Evolutionary conservation across 2,797 vertebrate species (phyloP), one percentile per base, ranked within the genome.

Genomic region (Ispidina lecontei): DNA sequence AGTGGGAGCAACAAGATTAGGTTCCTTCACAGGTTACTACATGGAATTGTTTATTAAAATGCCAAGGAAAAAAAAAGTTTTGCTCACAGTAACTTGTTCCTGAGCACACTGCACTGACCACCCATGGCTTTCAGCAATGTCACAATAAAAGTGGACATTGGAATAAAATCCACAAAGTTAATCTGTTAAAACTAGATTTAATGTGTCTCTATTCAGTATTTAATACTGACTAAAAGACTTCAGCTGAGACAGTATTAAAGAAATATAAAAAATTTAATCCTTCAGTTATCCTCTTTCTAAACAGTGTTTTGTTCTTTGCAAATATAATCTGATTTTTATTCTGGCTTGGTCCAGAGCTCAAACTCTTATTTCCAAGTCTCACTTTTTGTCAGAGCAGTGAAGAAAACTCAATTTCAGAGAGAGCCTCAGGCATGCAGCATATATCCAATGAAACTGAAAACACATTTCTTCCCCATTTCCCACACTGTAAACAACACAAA

Each of bases 401-500:
- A 87, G 77, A 93, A 96, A 96, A 93, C 67, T 94, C 49, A 79
- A 91, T 95, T 95, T 93, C 88, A 90, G 65, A 82, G 1, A 79
- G 69, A 91, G 62, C 69, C 80, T 95, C 89, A 94, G 69, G 93
- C 94, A 92, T 19, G 86, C 72, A 84, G 43, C 71, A 84, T 58
- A 23, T 71, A 92, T 62, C 82, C 75, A 70, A 90, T 54, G 37
- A 95, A 95, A 96, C 71, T 88, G 62, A 84, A 94, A 95, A 88
- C 94, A 94, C 68, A 91, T 94, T 96, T 94, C 71, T 93, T 79
- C 74, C 14, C 39, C 51, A 82, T 84, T 92, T 94, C 74, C 94
- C 74, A 86, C 83, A 55, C 64, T 88, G 74, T 64, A 94, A 96
- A 95, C 85, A 88, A 79, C 41, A 91, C 1, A 4, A 93, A 89